Evolutionary conservation across 2,797 vertebrate species (phyloP), one percentile per base, ranked within the genome.

Genomic region (Schizopygopsis pylzovi): DNA sequence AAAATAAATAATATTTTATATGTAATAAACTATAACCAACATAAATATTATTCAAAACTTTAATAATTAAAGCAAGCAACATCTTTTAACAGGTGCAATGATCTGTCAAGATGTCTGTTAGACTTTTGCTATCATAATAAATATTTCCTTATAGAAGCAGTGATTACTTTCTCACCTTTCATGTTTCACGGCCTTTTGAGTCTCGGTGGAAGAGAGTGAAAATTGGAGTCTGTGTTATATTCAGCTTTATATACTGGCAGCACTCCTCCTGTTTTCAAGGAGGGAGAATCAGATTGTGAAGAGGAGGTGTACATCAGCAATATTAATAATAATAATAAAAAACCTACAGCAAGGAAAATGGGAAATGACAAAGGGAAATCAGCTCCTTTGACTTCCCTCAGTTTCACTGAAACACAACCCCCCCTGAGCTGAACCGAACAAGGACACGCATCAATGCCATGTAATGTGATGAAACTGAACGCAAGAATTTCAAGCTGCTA

Each of bases 121-220:
- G 16, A 43, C 39, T 45, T n/a, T 28, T 20, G 12, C 8, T 65
- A 10, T 79, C 41, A 12, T 15, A 72, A 41, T 71, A 39, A 18
- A 11, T 56, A 10, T 39, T 84, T 77, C 1, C 56, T 33, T 54
- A 41, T 45, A 67, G 22, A 67, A 68, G 41, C 9, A 56, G 3
- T 22, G 11, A 37, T 37, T 6, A 33, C 71, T 71, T 79, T 79
- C 83, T 85, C 76, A 79, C 83, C 83, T 85, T 79, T 61, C 83
- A 85, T 85, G 52, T 33, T 52, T 85, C 63, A 85, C 18, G 11
- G 49, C 13, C 39, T 70, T 56, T 56, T 52, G 37, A 59, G 39
- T 81, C 25, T 83, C 56, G 68, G 41, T 61, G 11, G 25, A 11
- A 70, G 37, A 11, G 52, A 79, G 16, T 68, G 16, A 78, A 78